Percentiles rank a stretch among this genome's conserved stretches.
These are phyloP conservation scores for Oscheius sp. DNA, from an alignment of 2,888 invertebrate genomes.

Conservation along the genomic window DNA sequence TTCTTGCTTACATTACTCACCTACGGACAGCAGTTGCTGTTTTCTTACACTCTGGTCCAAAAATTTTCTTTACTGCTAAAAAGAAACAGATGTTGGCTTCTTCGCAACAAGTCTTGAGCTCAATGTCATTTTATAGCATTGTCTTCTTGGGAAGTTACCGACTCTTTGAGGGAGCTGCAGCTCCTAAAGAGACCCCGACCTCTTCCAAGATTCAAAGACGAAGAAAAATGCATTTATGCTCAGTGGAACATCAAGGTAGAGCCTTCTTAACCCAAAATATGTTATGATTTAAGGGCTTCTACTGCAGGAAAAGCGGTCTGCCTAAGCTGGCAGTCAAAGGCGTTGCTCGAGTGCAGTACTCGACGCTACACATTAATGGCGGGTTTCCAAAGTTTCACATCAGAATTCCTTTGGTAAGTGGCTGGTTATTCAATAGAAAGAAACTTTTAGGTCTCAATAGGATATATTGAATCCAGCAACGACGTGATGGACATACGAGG, in stretches of 20 bases:
- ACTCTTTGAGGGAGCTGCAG: constrained; percentile 44
- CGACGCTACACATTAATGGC: constrained; percentile 44
- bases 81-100: constrained; percentile 15
- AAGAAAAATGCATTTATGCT: constrained; percentile 60
- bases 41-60: too few relatives aligned
- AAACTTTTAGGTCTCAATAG: constrained; percentile 47
- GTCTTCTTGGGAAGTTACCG: constrained; percentile 20
- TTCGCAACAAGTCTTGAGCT: constrained; percentile 11
- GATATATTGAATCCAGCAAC: constrained; percentile 53
- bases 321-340: constrained; percentile 53
- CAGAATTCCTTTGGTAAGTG: constrained; percentile 37
- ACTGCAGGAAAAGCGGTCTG: constrained; percentile 44
- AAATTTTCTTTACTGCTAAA: too few relatives aligned
- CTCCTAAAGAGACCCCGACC: constrained; percentile 59
- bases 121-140: constrained; percentile 7
- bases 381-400: constrained; percentile 43
- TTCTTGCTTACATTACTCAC: constrained; percentile 30
- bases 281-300: constrained; percentile 44
- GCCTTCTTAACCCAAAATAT: neutral
- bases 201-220: constrained; percentile 55
- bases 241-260: constrained; percentile 60
- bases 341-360: constrained; percentile 49
- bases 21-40: neutral
- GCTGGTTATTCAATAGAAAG: neutral
- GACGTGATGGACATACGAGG: constrained; percentile 56